Evolutionary conservation across 37 sponge, comb jelly and placozoan species (phyloP), one percentile per base, ranked within the genome.

Genomic region (Halisarca cf. caerulea): DNA sequence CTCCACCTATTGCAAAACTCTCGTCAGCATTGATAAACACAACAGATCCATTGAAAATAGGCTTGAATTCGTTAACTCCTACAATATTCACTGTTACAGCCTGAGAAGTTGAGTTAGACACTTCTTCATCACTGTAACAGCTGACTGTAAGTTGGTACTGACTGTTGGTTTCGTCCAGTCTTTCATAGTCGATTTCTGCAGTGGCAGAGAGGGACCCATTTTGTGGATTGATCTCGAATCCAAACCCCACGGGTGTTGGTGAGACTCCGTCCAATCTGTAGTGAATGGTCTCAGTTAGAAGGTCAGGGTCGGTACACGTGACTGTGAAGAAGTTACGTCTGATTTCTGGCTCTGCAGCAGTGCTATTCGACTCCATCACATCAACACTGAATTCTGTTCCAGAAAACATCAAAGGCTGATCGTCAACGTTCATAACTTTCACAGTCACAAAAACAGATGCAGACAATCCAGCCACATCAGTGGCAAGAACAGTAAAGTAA

Each of bases 161-260:
- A 5, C 66, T 78, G 18, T 8, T 62, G 11, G 6, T 34, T 32
- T 27, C 35, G 30, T 34, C 33, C 2, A 20, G 51, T 21, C 62
- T 83, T 40, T 88, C 92, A 80, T 88, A 92, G 47, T 89, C 92
- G 18, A 92, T 51, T 32, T 59, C 64, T 25, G 34, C 32, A 25
- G 39, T 79, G 21, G 82, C 80, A 7, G 83, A 86, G 15, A 92
- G 66, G 2, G 58, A 33, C 18, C 92, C 92, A 59, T 58, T 82
- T 42, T 38, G 33, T 57, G 66, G 21, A 33, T 89, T 45, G 9
- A 92, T 39, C 11, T 37, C 30, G 24, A 92, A 88, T 1, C 18
- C 41, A 6, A 74, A 74, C 11, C 25, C 45, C 7, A 4, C 7
- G 30, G 85, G 81, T 23, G 32, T 79, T 15, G 66, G 38, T 54